Evolutionary conservation across 2,888 invertebrate genomes (phyloP).

Genomic region (Syrista parreyssii): DNA sequence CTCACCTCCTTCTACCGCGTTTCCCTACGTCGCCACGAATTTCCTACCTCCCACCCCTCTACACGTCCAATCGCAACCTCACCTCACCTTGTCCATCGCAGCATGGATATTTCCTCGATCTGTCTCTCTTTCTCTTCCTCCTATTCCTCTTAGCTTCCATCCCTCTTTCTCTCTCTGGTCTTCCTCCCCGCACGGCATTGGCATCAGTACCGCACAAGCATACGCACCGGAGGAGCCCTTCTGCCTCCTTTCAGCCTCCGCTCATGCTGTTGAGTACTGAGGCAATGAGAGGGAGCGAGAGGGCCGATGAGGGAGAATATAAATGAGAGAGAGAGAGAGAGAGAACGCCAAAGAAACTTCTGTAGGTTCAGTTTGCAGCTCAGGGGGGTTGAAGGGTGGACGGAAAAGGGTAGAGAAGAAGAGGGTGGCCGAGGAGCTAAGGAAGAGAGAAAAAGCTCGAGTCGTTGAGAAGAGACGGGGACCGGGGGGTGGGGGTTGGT

Average conservation of each 20-base stretch:
- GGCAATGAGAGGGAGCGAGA: slow-evolving; percentile 34
- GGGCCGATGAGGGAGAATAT: slow-evolving; percentile 32
- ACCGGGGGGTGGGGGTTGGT: slow-evolving; percentile 32
- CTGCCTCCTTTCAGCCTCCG: slow-evolving; percentile 9
- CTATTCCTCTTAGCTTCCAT: slow-evolving; percentile 13
- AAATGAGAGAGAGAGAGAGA: slow-evolving; percentile 27
- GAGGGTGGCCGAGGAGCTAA: slow-evolving; percentile 6
- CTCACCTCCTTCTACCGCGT: slow-evolving; percentile 31
- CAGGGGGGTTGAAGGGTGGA: not conserved
- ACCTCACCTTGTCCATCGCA: slow-evolving; percentile 19
- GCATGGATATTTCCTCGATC: not conserved
- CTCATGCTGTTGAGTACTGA: slow-evolving; percentile 7
- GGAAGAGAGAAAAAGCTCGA: slow-evolving; percentile 17
- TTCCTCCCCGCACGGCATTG: slow-evolving; percentile 29
- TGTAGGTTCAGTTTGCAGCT: not conserved
- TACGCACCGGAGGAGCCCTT: slow-evolving; percentile 36
- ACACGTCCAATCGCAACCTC: slow-evolving; percentile 29
- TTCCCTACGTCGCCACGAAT: slow-evolving; percentile 30
- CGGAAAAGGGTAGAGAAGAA: not conserved
- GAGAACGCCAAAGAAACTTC: slow-evolving; percentile 21
- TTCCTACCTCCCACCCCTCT: slow-evolving; percentile 43
- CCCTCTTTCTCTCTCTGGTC: slow-evolving; percentile 10
- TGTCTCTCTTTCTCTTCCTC: slow-evolving; percentile 21
- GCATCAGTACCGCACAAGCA: slow-evolving; percentile 36
- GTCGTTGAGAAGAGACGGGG: slow-evolving; percentile 31